phyloP scores from a whole-genome alignment of 2,797 vertebrate species.

The Sebastes melanostomus region DNA sequence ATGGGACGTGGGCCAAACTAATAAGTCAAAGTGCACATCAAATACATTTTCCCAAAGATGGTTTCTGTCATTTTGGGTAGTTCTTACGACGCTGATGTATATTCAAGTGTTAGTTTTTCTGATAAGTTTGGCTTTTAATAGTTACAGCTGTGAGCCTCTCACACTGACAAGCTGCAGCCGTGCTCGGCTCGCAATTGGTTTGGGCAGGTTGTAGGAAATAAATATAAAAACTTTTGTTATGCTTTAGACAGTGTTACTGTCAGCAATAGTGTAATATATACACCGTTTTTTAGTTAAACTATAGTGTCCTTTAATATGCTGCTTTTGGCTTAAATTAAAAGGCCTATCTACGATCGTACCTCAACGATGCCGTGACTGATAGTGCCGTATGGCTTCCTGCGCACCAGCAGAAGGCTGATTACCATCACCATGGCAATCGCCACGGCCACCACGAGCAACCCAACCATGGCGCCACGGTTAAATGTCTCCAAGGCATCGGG shows the following conservation, averaged over 20 bases:
- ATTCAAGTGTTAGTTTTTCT: too few relatives aligned
- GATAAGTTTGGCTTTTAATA: too few relatives aligned
- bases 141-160: too few relatives aligned
- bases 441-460: conserved; percentile 90
- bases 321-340: not conserved
- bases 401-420: conserved; percentile 90
- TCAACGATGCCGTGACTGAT: conserved; percentile 95
- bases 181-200: too few relatives aligned
- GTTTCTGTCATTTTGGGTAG: too few relatives aligned
- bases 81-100: too few relatives aligned
- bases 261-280: not conserved
- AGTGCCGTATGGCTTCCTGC: conserved; percentile 91
- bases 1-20: too few relatives aligned
- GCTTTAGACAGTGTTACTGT: not conserved
- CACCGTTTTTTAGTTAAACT: not conserved
- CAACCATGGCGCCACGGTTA: conserved; percentile 91
- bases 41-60: too few relatives aligned
- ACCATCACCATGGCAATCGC: conserved; percentile 92
- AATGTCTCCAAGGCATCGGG: conserved; percentile 90
- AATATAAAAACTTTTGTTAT: not conserved
- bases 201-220: not conserved
- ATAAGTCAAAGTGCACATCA: not conserved
- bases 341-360: conserved; percentile 73
- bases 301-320: not conserved
- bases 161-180: too few relatives aligned